Evolutionary conservation across 2,888 invertebrate species (phyloP), one percentile per base, ranked within the genome.

Genomic region (Philereme vetulata): DNA sequence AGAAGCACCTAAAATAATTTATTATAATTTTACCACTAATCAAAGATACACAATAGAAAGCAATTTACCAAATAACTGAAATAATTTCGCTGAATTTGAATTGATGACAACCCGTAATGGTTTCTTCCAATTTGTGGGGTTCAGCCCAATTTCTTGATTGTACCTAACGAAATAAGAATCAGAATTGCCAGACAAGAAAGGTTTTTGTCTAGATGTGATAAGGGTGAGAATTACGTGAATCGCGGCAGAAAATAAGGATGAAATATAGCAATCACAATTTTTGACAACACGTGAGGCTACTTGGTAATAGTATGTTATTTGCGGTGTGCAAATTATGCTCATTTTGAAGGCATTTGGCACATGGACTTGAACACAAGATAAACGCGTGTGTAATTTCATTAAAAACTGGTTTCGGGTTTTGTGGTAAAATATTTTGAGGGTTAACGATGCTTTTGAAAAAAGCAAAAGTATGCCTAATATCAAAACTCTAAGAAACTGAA

Each of bases 281-380:
- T 57, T 60, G 77, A 81, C 78, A 84, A 82, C 82, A 80, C 80
- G 78, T 80, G 78, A 69, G 70, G 56, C 76, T 80, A 82, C 82
- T 86, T 81, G 74, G 71, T 65, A 62, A 75, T 81, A 82, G 84
- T 81, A 74, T 76, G 72, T 77, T 74, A 77, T 74, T 78, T 80
- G 81, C 73, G 79, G 75, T 76, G 74, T 76, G 79, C 78, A 84
- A 85, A 85, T 86, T 78, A 80, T 74, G 71, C 67, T 72, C 70
- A 79, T 80, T 81, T 80, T 76, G 65, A 70, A 65, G 64, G 68
- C 67, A 62, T 67, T 64, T 66, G 56, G 76, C 69, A 69, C 66
- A 76, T 72, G 48, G 71, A 49, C 51, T 42, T 35, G 46, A 51
- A 36, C 46, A 54, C 50, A 42, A 10, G n/a, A 42, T 42, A 36